These are phyloP conservation scores for Drosophila kanapiae DNA, from an alignment of 1,140 invertebrate genomes.

Conservation along the genomic window DNA sequence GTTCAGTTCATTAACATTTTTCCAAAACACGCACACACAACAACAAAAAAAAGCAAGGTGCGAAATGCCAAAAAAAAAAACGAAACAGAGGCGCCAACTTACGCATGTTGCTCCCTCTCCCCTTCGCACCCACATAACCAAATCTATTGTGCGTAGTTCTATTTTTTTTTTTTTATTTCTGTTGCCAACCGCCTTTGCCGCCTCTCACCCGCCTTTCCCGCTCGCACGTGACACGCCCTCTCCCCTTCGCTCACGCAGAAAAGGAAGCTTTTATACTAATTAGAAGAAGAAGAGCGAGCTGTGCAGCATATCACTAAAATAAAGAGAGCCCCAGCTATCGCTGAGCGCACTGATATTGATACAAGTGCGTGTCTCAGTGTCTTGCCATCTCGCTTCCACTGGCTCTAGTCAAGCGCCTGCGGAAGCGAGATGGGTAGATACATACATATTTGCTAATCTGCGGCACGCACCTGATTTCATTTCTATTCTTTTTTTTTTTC, in stretches of 20 bases:
- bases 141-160: slow-evolving; percentile 29
- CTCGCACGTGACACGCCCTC: slow-evolving; percentile 51
- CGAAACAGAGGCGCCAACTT: slow-evolving; percentile 29
- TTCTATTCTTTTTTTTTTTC: neutral
- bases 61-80: slow-evolving; percentile 44
- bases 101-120: slow-evolving; percentile 24
- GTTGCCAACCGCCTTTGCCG: slow-evolving; percentile 33
- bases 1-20: slow-evolving; percentile 82
- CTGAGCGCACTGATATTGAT: slow-evolving; percentile 33
- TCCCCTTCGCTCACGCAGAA: slow-evolving; percentile 3
- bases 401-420: neutral
- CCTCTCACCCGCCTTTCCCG: slow-evolving; percentile 5
- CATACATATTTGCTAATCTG: slow-evolving; percentile 45
- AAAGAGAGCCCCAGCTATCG: neutral
- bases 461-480: slow-evolving; percentile 59
- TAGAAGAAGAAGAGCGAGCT: slow-evolving; percentile 19
- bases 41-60: slow-evolving; percentile 28
- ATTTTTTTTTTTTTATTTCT: slow-evolving; percentile 6
- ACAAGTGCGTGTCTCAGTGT: slow-evolving; percentile 35
- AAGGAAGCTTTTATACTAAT: slow-evolving; percentile 42
- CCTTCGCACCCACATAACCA: slow-evolving; percentile 10
- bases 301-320: slow-evolving; percentile 24
- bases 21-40: slow-evolving; percentile 30
- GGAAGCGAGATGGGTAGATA: slow-evolving; percentile 4
- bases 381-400: slow-evolving; percentile 12